A percentile compares a stretch with the other conserved stretches of the same genome.
These are phyloP conservation scores for Sycophila texana DNA, from an alignment of 2,888 invertebrate genomes.

Conservation along the genomic window DNA sequence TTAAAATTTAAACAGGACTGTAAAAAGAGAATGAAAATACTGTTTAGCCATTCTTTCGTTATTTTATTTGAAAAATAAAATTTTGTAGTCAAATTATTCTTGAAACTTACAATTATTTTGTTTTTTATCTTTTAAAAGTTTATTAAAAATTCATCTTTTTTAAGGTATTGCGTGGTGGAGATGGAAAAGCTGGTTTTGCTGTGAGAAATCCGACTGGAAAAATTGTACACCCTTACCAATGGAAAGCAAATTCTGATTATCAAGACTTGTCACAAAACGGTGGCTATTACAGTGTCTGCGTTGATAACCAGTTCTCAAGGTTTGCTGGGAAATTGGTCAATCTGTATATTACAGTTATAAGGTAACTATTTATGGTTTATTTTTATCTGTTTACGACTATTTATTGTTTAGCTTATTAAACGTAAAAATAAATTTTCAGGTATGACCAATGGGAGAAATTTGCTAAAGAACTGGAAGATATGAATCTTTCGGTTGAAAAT, in stretches of 20 bases:
- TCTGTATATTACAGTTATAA: slow-evolving; percentile 92
- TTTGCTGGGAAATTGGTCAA: slow-evolving; percentile 94
- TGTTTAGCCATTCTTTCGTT: too few species aligned
- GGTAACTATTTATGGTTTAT: slow-evolving; percentile 67
- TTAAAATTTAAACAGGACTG: too few species aligned
- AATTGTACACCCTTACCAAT: slow-evolving; percentile 92
- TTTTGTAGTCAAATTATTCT: too few species aligned
- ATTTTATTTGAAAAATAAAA: too few species aligned
- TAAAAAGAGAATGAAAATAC: too few species aligned
- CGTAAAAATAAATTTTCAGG: slow-evolving; percentile 71
- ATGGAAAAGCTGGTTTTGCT: slow-evolving; percentile 95
- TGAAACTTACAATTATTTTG: too few species aligned
- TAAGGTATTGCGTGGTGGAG: slow-evolving; percentile 93
- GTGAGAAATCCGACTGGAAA: slow-evolving; percentile 90
- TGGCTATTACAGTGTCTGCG: slow-evolving; percentile 93
- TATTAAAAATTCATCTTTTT: not conserved
- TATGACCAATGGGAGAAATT: slow-evolving; percentile 96
- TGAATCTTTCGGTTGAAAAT: slow-evolving; percentile 92
- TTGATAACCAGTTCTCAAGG: slow-evolving; percentile 94
- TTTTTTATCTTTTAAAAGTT: too few species aligned
- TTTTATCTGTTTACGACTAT: not conserved
- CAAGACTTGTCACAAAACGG: slow-evolving; percentile 88
- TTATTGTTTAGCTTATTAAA: not conserved
- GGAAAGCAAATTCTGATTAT: slow-evolving; percentile 92
- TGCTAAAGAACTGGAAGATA: slow-evolving; percentile 90